phyloP scores from a whole-genome alignment of 2,113 vertebrate species.

The Cynoglossus semilaevis region DNA sequence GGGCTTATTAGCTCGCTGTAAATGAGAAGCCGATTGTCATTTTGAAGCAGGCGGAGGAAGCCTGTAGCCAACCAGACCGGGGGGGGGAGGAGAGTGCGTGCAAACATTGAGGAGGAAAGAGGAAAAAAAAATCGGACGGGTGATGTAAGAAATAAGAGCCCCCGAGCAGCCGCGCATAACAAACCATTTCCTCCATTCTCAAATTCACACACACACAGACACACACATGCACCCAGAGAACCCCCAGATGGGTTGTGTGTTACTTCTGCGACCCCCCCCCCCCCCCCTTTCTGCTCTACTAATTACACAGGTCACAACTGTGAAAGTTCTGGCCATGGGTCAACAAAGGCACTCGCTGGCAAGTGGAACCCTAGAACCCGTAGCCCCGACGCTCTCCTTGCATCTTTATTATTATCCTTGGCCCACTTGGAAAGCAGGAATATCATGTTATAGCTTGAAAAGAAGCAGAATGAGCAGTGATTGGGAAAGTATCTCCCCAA shows the following conservation, averaged over 20 bases:
- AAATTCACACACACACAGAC: constrained; percentile 40
- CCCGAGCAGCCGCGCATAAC: constrained; percentile 47
- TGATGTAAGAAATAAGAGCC: constrained; percentile 67
- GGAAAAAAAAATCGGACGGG: constrained; percentile 10
- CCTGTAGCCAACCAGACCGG: constrained; percentile 45
- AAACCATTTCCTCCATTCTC: constrained; percentile 63
- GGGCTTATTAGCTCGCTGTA: constrained; percentile 65
- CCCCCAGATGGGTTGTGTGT: constrained; percentile 42
- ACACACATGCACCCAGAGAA: constrained; percentile 1
- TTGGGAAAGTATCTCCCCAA: constrained; percentile 47
- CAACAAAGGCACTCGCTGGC: constrained; percentile 50
- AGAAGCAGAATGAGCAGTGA: constrained; percentile 58
- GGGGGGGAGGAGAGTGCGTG: constrained; percentile 23
- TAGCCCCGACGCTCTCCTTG: constrained; percentile 29
- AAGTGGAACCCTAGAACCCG: constrained; percentile 65
- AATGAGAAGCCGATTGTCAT: constrained; percentile 65
- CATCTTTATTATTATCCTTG: constrained; percentile 35
- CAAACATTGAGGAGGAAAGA: constrained; percentile 25
- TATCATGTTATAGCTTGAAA: constrained; percentile 54
- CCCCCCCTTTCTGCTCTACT: constrained; percentile 44
- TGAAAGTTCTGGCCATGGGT: constrained; percentile 60
- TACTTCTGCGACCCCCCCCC: constrained; percentile 21
- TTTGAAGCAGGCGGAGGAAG: constrained; percentile 47
- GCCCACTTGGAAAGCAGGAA: constrained; percentile 49
- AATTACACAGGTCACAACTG: constrained; percentile 69